A percentile compares a stretch with the other conserved stretches of the same genome.
phyloP scores from a whole-genome alignment of 2,888 invertebrate species.

The Drosophila subsilvestris region DNA sequence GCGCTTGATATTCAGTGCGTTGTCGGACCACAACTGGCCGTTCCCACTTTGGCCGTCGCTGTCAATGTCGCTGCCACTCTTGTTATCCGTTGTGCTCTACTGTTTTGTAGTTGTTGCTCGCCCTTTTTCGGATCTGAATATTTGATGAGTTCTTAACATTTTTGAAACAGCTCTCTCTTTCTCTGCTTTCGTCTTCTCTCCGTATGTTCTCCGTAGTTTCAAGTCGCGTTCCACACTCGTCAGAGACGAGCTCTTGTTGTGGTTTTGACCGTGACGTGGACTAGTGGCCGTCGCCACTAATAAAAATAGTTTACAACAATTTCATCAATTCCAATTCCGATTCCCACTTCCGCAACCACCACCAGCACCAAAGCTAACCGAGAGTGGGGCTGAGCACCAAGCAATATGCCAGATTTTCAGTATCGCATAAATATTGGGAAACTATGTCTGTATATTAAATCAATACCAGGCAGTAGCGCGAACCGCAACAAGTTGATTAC shows the following conservation, averaged over 20 bases:
- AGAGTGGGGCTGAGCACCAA: background rate
- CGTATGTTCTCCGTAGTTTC: background rate
- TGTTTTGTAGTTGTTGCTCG: conserved; percentile 31
- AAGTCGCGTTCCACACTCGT: conserved; percentile 9
- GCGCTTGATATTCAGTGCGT: conserved; percentile 15
- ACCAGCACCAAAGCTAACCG: conserved; percentile 1
- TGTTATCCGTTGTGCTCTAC: background rate
- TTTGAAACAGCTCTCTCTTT: conserved; percentile 40
- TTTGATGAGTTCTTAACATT: conserved; percentile 74
- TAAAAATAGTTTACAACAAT: conserved; percentile 52
- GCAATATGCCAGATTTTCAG: conserved; percentile 9
- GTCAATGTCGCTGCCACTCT: conserved; percentile 15
- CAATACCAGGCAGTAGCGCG: conserved; percentile 39
- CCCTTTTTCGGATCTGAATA: conserved; percentile 52
- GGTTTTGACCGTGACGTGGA: conserved; percentile 3
- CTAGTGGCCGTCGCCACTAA: conserved; percentile 9
- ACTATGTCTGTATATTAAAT: conserved; percentile 28
- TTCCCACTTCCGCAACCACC: conserved; percentile 57
- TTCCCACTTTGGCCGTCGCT: conserved; percentile 19
- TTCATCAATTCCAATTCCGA: conserved; percentile 58
- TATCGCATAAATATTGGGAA: background rate
- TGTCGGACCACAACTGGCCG: conserved; percentile 19
- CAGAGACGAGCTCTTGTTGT: background rate
- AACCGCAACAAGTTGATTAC: conserved; percentile 48
- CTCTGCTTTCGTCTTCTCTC: background rate